Base-by-base conservation (phyloP, 2,797 vertebrate genomes). In the Petrocephalus schoutedeni region DNA sequence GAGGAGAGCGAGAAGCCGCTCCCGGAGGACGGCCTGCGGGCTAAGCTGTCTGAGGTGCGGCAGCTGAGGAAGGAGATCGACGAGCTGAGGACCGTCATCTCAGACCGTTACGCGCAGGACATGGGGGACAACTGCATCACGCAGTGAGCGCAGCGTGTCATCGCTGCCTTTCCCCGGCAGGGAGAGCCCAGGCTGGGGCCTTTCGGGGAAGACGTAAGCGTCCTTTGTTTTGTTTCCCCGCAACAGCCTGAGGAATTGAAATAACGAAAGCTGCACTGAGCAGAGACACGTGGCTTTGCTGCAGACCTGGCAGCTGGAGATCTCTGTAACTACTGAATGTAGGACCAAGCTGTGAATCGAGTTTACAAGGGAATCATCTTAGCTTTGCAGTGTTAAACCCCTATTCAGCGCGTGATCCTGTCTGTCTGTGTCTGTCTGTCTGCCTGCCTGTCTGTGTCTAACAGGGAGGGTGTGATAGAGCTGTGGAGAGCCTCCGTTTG, bases 21-120 rank as follows among this genome's bases (percentile, higher is more conserved):
- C 71, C 94, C 92, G 91, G 95, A 96, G 86, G 96, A 97, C 86
- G 94, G 94, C 5, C 93, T 98, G 87, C 94, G 94, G 0, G 95
- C 95, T 90, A 97, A 96, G 93, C 95, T 98, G 85, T 92, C 92
- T 1, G 97, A 98, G 4, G 96, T 97, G 3, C 94, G 94, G 88
- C 97, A 97, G 92, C 94, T 99, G 88, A 96, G 97, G 85, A 96
- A 95, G 89, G 97, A 98, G 91, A 97, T 99, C 0, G 97, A 99
- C 58, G 97, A 97, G 54, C 92, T 99, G 90, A 96, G 97, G 93
- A 98, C 94, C 88, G 95, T 95, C 51, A 95, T 99, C 91, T 97
- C 97, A 0, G 97, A 98, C 92, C 96, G 96, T 87, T 98, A 97
- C 0, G 97, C 97, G 90, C 97, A 98, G 95, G 97, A 98, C 94